Conservation (phyloP, 2,888 invertebrate genomes). For the Leptinotarsa juncta region DNA sequence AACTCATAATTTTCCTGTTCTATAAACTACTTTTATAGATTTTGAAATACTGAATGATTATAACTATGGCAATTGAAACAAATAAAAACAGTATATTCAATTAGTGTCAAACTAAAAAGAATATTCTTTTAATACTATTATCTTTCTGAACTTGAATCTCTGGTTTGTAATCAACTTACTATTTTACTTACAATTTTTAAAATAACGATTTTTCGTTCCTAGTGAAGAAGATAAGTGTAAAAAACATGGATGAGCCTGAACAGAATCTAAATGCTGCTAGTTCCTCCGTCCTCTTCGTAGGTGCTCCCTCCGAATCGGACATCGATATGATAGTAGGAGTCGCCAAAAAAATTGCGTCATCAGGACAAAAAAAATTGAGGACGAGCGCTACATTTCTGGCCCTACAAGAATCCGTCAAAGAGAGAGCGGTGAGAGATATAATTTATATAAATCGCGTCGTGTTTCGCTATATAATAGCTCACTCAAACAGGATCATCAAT, state of each 20-base stretch:
- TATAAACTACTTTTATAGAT: too few relatives aligned
- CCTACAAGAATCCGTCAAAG: constrained; percentile 53
- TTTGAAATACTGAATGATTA: background rate
- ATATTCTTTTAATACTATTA: background rate
- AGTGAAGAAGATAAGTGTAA: background rate
- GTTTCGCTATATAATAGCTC: too few relatives aligned
- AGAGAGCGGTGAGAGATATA: constrained; percentile 49
- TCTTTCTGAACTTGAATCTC: background rate
- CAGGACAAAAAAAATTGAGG: constrained; percentile 40
- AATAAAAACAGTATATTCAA: background rate
- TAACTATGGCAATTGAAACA: constrained; percentile 1
- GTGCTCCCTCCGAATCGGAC: constrained; percentile 37
- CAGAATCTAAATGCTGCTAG: background rate
- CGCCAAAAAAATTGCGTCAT: constrained; percentile 51
- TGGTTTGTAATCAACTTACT: background rate
- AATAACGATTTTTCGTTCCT: background rate
- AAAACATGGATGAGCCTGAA: background rate
- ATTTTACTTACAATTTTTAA: background rate
- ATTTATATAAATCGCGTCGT: too few relatives aligned
- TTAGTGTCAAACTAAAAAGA: background rate
- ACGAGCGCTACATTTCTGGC: constrained; percentile 51
- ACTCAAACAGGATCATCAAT: too few relatives aligned
- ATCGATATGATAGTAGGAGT: constrained; percentile 55
- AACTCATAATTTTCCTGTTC: too few relatives aligned
- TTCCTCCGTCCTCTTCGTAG: background rate